These are phyloP conservation scores for Clarias batrachus DNA, from an alignment of 2,113 vertebrate genomes.

Conservation along the genomic window DNA sequence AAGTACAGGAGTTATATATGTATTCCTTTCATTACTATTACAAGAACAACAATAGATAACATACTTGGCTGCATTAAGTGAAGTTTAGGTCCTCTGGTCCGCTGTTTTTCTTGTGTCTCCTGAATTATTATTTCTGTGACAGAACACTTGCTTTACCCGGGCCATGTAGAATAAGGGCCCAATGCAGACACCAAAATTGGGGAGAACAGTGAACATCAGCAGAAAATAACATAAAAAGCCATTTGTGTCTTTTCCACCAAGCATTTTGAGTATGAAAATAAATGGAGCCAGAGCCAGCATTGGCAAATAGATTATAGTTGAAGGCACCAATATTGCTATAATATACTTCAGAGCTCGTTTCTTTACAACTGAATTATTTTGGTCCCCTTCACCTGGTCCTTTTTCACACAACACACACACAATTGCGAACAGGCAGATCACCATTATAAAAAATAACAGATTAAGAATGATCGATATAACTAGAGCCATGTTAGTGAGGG, in stretches of 20 bases:
- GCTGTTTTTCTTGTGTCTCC: not conserved
- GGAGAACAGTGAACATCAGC: slow-evolving; percentile 34
- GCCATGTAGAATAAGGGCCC: slow-evolving; percentile 65
- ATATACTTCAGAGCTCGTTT: slow-evolving; percentile 57
- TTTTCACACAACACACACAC: slow-evolving; percentile 46
- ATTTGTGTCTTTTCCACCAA: fast-evolving
- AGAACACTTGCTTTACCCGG: slow-evolving; percentile 51
- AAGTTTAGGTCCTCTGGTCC: not conserved
- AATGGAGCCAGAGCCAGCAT: slow-evolving; percentile 42
- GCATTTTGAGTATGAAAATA: not conserved
- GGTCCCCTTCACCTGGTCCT: slow-evolving; percentile 52
- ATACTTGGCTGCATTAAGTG: not conserved
- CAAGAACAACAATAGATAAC: not conserved
- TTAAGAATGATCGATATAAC: slow-evolving; percentile 45
- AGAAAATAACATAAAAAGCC: fast-evolving
- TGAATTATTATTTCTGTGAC: not conserved
- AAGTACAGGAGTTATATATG: not conserved
- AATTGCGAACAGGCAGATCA: slow-evolving; percentile 52
- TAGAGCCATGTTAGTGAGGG: not conserved
- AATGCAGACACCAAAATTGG: slow-evolving; percentile 57
- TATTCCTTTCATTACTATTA: not conserved
- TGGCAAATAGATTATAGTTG: slow-evolving; percentile 54
- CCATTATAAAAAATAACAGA: slow-evolving; percentile 57
- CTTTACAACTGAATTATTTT: slow-evolving; percentile 48
- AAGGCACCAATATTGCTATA: slow-evolving; percentile 55